Percentiles rank a stretch among this genome's conserved stretches.
These are phyloP conservation scores for Tupaia chinensis DNA, from an alignment of 2,113 vertebrate genomes.

Conservation along the genomic window DNA sequence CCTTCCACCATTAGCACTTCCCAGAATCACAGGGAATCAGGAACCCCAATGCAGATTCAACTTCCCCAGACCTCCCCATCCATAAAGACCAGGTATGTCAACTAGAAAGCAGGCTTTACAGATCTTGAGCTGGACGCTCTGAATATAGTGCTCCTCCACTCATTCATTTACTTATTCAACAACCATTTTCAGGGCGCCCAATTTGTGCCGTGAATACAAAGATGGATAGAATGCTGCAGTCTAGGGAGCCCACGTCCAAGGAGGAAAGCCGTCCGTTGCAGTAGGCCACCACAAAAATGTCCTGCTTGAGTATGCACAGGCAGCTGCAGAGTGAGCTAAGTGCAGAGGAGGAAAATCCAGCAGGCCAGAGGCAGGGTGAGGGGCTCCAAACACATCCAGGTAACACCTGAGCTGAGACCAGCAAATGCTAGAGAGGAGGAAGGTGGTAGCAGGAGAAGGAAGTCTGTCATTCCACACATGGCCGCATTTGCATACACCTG, in stretches of 20 bases:
- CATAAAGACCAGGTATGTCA: not conserved
- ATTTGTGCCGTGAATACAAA: not conserved
- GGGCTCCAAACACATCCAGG: not conserved
- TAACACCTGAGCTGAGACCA: not conserved
- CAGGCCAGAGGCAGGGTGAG: not conserved
- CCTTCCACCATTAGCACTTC: slow-evolving; percentile 4
- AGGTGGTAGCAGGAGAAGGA: not conserved
- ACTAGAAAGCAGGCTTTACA: not conserved
- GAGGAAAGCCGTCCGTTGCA: not conserved
- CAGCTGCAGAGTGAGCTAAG: too few relatives aligned
- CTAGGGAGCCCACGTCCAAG: not conserved
- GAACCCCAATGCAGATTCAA: slow-evolving; percentile 49
- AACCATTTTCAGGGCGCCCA: not conserved
- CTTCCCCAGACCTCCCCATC: slow-evolving; percentile 28
- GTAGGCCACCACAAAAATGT: not conserved
- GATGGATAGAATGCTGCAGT: not conserved
- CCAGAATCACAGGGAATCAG: slow-evolving; percentile 41
- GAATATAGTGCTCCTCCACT: not conserved
- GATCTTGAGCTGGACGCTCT: not conserved
- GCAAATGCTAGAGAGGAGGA: not conserved
- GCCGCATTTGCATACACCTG: accelerated
- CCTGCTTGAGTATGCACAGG: not conserved
- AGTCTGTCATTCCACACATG: not conserved
- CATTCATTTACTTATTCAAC: not conserved
- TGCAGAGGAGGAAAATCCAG: too few relatives aligned